Base-by-base conservation (phyloP, 2,888 invertebrate species). In the Abrostola triplasia region DNA sequence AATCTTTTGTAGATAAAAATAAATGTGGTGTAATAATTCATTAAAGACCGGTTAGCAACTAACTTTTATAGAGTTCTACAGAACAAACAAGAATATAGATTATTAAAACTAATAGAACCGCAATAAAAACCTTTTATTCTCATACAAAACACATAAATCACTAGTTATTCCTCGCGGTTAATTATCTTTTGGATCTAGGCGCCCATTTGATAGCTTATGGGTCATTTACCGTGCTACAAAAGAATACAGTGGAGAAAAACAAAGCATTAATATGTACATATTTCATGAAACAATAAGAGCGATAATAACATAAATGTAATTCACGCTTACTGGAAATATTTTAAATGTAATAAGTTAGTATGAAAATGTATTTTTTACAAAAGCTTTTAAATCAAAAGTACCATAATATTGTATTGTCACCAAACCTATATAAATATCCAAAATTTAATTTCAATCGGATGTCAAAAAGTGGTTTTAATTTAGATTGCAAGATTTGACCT, bases 251-350 rank as follows among this genome's bases (percentile, higher is more conserved):
- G 44, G 49, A 55, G 48, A n/a, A 67, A 70, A 70, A 74, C 71
- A 70, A 70, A 67, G 50, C 70, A 72, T 73, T 74, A 63, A 55
- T 74, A 69, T 66, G 59, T 67, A 73, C 60, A 70, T 74, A 70
- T 70, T 74, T 73, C 67, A 74, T 73, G 63, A 62, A 67, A 47
- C 48, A 60, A 65, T 48, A 54, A 41, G 36, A 56, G 36, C 12
- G 35, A 61, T 53, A 73, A 70, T 65, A 61, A 41, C 9, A 40
- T 11, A 24, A 52, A 55, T 56, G 13, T 56, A 36, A 58, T 51
- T 64, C 73, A 47, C 11, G 36, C 10, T 48, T 37, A 13, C 57
- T 24, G n/a, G 35, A 58, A 40, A 71, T 9, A 48, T 24, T 6
- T 1, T 35, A 47, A 38, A 44, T 48, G 37, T 13, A 13, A 4